Conservation (phyloP, 2,797 vertebrate genomes). For the Agapornis canus region DNA sequence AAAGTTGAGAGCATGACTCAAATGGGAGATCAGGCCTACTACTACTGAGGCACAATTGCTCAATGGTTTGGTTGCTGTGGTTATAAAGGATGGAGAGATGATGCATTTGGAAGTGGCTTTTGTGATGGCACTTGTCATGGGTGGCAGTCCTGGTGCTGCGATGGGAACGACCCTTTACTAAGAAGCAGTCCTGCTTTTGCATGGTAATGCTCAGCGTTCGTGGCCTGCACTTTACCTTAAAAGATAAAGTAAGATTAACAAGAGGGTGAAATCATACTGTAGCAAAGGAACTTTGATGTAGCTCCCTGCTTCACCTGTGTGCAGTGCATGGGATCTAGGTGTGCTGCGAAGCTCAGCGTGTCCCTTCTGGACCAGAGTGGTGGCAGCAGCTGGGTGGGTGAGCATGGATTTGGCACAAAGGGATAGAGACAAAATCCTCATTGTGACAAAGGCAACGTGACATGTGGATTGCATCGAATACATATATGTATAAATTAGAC, state of each 20-base stretch:
- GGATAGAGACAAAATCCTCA: not conserved
- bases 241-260: not conserved
- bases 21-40: not conserved
- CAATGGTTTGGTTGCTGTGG: not conserved
- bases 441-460: not conserved
- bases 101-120: not conserved
- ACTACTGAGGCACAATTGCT: not conserved
- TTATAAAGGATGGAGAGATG: not conserved
- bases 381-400: not conserved
- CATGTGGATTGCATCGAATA: not conserved
- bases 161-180: not conserved
- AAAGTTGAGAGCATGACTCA: not conserved
- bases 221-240: rapidly evolving
- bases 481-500: not conserved
- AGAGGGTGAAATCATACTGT: not conserved
- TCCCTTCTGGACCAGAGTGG: not conserved
- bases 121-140: not conserved
- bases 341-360: not conserved
- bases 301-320: not conserved
- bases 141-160: not conserved
- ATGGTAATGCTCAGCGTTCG: not conserved
- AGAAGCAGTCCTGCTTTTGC: not conserved
- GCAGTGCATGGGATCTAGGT: not conserved
- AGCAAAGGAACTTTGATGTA: not conserved
- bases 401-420: not conserved